phyloP scores from a whole-genome alignment of 1,140 invertebrate genomes.

The Calliopsis andreniformis region DNA sequence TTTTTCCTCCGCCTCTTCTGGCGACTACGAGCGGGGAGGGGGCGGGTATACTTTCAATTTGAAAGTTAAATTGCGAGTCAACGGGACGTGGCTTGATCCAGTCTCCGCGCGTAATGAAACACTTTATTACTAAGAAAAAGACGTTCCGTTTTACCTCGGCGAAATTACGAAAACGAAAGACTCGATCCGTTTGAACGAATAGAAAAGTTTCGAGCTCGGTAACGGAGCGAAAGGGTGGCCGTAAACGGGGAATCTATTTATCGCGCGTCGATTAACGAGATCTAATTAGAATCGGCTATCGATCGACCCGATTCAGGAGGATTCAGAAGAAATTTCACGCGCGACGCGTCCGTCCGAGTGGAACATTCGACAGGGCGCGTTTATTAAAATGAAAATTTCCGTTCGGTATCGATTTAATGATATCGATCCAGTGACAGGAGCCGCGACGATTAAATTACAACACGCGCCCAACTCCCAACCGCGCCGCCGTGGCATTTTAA shows the following conservation, averaged over 20 bases:
- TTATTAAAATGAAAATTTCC: conserved; percentile 45
- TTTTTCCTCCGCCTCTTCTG: background rate
- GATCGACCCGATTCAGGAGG: conserved; percentile 13
- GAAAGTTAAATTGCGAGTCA: conserved; percentile 50
- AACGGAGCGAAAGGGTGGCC: background rate
- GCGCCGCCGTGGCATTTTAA: conserved; percentile 43
- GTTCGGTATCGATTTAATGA: conserved; percentile 41
- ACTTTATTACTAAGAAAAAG: conserved; percentile 39
- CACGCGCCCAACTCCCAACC: conserved; percentile 4
- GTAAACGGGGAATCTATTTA: conserved; percentile 15
- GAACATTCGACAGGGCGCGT: conserved; percentile 15
- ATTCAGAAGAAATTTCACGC: conserved; percentile 15
- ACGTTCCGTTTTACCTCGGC: background rate
- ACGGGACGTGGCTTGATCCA: conserved; percentile 45
- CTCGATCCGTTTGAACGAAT: background rate
- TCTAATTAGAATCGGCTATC: conserved; percentile 24
- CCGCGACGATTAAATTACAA: conserved; percentile 45
- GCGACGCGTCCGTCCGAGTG: conserved; percentile 7
- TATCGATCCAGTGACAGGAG: background rate
- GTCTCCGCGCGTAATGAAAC: conserved; percentile 27
- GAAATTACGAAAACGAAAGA: conserved; percentile 6
- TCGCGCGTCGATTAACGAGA: background rate
- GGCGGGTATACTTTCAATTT: conserved; percentile 39
- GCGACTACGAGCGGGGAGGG: background rate
- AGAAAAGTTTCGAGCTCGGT: background rate